A percentile compares a stretch with the other conserved stretches of the same genome.
Evolutionary conservation across 2,888 invertebrate genomes (phyloP).

Genomic region (Odontomyia ornata): DNA sequence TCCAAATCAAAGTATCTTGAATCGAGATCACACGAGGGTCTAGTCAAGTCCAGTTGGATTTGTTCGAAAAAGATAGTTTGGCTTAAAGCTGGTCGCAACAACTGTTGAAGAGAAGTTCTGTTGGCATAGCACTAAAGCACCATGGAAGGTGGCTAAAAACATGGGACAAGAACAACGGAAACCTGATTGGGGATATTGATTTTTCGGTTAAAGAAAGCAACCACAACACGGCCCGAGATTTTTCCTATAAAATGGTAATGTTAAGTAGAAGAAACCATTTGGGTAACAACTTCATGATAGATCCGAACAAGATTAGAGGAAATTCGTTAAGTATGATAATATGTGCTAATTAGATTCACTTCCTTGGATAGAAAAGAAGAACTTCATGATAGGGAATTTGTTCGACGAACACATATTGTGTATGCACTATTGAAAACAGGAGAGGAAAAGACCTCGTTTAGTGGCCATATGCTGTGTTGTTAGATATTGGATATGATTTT

Average conservation of each 20-base stretch:
- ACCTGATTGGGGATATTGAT: conserved; percentile 17
- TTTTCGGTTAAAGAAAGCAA: conserved; percentile 34
- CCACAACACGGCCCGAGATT: background rate
- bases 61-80: conserved; percentile 14
- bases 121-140: background rate
- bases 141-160: conserved; percentile 13
- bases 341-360: conserved; percentile 46
- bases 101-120: background rate
- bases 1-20: conserved; percentile 41
- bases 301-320: conserved; percentile 48
- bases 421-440: background rate
- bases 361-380: conserved; percentile 31
- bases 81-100: background rate
- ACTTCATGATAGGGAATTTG: background rate
- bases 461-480: conserved; percentile 3
- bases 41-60: conserved; percentile 18
- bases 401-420: conserved; percentile 26
- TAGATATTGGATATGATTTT: too few species aligned
- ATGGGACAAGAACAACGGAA: conserved; percentile 29
- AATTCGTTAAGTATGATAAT: conserved; percentile 48
- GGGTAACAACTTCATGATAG: conserved; percentile 49
- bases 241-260: conserved; percentile 29
- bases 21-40: conserved; percentile 40
- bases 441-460: background rate
- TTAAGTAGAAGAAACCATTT: conserved; percentile 19